phyloP scores from a whole-genome alignment of 2,113 vertebrate genomes.

The Nannobrachium achirus region DNA sequence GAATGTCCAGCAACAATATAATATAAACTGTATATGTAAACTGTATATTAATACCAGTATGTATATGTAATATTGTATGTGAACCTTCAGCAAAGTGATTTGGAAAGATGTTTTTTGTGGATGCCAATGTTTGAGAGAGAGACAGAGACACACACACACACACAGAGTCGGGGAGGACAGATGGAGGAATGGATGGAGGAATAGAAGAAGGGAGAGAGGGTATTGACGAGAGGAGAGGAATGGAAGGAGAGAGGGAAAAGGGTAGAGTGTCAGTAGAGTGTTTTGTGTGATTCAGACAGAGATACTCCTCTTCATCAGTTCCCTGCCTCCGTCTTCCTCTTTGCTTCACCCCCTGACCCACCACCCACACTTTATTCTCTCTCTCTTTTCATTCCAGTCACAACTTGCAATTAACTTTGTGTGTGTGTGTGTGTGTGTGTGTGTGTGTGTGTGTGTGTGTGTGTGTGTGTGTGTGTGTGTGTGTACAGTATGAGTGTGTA shows the following conservation, averaged over 20 bases:
- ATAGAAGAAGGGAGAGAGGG: background rate
- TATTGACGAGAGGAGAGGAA: constrained; percentile 34
- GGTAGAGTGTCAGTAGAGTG: constrained; percentile 36
- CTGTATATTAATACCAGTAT: too few relatives aligned
- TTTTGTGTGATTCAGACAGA: constrained; percentile 35
- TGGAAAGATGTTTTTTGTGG: too few relatives aligned
- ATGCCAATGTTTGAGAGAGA: too few relatives aligned
- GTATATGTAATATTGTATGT: too few relatives aligned
- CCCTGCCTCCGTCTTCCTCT: constrained; percentile 3
- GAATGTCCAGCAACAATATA: too few relatives aligned
- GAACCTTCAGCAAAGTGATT: too few relatives aligned
- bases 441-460: background rate
- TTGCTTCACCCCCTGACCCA: constrained; percentile 18
- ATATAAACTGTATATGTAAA: too few relatives aligned
- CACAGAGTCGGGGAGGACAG: too few relatives aligned
- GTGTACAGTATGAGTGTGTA: constrained; percentile 35
- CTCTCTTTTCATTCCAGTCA: constrained; percentile 37
- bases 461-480: background rate
- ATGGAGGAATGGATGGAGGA: constrained; percentile 9
- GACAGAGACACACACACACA: too few relatives aligned
- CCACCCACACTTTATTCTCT: background rate
- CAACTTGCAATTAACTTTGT: constrained; percentile 63
- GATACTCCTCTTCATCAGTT: constrained; percentile 12
- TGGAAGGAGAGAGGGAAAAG: constrained; percentile 6
- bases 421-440: background rate